Percentiles rank a stretch among this genome's conserved stretches.
Conservation (phyloP, 2,113 vertebrate genomes). For the Lepidothrix coronata region DNA sequence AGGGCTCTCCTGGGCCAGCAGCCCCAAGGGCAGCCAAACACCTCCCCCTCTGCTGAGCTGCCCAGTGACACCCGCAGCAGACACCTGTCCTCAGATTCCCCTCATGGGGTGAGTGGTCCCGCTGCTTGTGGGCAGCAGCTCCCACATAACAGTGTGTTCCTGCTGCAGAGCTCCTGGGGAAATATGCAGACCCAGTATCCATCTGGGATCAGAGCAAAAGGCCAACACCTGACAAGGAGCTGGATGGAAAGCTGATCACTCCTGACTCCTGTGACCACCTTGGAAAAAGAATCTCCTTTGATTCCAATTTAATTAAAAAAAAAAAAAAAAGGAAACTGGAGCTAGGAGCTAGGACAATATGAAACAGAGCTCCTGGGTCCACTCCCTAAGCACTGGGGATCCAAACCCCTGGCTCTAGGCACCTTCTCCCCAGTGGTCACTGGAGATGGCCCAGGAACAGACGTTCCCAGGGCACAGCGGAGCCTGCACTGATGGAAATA, state of each 20-base stretch:
- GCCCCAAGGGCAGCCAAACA: not conserved
- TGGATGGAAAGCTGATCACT: not conserved
- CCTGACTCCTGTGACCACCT: not conserved
- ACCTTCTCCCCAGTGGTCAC: not conserved
- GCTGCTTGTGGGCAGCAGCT: not conserved
- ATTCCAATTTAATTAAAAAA: not conserved
- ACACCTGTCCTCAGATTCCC: not conserved
- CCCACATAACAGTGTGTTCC: not conserved
- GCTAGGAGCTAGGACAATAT: not conserved
- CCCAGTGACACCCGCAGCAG: not conserved
- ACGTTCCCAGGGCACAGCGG: not conserved
- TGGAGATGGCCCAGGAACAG: not conserved
- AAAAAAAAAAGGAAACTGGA: not conserved
- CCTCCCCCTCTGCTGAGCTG: not conserved
- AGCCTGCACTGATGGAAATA: not conserved
- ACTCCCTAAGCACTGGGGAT: not conserved
- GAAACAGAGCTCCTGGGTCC: not conserved
- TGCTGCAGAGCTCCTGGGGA: not conserved
- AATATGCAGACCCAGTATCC: fast-evolving
- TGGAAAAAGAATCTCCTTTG: not conserved
- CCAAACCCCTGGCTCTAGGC: not conserved
- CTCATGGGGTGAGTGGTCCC: fast-evolving
- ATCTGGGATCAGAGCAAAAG: not conserved
- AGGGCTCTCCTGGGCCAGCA: not conserved
- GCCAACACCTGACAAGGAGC: not conserved